These are phyloP conservation scores for Desmodus rotundus DNA, from an alignment of 2,113 vertebrate genomes.

Conservation along the genomic window DNA sequence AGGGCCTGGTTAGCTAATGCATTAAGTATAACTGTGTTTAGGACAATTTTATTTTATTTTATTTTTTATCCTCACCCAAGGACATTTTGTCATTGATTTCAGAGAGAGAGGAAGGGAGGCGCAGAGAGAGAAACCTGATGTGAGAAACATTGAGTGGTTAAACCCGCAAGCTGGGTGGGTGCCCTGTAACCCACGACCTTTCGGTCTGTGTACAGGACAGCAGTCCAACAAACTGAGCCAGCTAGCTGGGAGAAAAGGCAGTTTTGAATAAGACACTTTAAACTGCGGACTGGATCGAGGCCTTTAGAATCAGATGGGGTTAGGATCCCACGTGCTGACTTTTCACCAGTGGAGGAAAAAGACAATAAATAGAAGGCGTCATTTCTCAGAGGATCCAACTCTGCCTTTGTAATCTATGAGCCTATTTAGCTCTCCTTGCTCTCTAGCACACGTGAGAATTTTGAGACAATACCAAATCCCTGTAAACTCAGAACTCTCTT, in stretches of 20 bases:
- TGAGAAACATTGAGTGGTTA: too few species aligned
- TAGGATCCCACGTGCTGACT: background rate
- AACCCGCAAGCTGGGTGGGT: too few species aligned
- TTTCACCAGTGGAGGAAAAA: background rate
- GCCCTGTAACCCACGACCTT: too few species aligned
- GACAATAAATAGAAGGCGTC: background rate
- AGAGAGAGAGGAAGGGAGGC: too few species aligned
- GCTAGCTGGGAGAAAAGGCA: background rate
- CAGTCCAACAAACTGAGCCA: too few species aligned
- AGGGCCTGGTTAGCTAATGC: background rate
- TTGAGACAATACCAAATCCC: background rate
- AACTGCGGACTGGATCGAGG: fast-evolving
- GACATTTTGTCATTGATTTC: too few species aligned
- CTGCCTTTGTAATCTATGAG: background rate
- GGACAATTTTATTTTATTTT: background rate
- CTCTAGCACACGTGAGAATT: background rate
- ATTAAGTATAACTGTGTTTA: background rate
- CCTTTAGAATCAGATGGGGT: background rate
- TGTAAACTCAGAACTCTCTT: background rate
- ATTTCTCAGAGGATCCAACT: background rate
- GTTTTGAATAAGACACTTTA: background rate
- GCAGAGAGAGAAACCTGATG: too few species aligned
- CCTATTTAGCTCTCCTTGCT: background rate
- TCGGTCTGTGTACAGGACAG: too few species aligned
- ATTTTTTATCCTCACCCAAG: too few species aligned